A percentile compares a stretch with the other conserved stretches of the same genome.
Evolutionary conservation across 2,113 vertebrate genomes (phyloP).

Genomic region (Nibea albiflora): DNA sequence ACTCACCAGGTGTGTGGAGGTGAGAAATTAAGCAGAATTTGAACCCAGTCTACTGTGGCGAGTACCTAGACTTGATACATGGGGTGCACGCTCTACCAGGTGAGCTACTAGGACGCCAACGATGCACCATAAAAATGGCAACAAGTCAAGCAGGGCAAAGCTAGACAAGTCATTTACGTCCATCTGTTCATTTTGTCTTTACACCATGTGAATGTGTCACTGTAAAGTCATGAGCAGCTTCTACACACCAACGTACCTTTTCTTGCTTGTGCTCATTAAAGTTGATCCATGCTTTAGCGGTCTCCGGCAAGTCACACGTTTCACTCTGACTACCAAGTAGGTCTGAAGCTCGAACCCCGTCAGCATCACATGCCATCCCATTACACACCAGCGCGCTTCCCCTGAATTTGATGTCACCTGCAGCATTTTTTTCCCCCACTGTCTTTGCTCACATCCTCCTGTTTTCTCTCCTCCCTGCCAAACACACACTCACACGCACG

Average conservation of each 20-base stretch:
- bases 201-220: background rate
- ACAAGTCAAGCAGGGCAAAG: background rate
- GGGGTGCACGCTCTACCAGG: too few species aligned
- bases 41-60: too few species aligned
- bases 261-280: background rate
- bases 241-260: background rate
- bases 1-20: too few species aligned
- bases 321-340: too few species aligned
- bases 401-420: background rate
- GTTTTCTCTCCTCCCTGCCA: background rate
- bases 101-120: background rate
- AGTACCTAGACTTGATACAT: too few species aligned
- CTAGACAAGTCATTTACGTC: background rate
- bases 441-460: slow-evolving; percentile 1
- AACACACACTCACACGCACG: background rate
- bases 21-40: too few species aligned
- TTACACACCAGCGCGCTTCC: background rate
- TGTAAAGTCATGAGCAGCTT: background rate
- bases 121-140: background rate
- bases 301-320: background rate
- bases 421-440: too few species aligned
- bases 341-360: too few species aligned
- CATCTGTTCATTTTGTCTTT: background rate
- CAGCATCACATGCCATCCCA: too few species aligned
- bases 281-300: background rate